Evolutionary conservation across 2,888 invertebrate species (phyloP).

Genomic region (Danaus chrysippus): DNA sequence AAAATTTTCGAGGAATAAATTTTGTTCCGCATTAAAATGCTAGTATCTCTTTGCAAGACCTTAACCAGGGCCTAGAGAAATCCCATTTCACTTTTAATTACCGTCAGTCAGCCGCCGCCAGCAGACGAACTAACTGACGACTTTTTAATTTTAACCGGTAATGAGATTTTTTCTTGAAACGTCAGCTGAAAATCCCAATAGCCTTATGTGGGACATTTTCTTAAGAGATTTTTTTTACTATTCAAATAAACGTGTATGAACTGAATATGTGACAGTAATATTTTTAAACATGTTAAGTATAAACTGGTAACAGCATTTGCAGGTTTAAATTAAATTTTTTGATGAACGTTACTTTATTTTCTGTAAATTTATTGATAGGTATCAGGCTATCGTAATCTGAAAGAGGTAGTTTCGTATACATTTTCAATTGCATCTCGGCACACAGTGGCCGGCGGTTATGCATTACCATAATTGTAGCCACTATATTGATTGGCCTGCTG

Average conservation of each 20-base stretch:
- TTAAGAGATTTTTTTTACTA: conserved; percentile 12
- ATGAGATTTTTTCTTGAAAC: conserved; percentile 55
- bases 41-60: conserved; percentile 8
- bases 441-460: conserved; percentile 56
- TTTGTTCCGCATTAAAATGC: background rate
- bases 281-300: too few species aligned
- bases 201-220: conserved; percentile 19
- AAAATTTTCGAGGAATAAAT: background rate
- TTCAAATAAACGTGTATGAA: too few species aligned
- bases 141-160: conserved; percentile 60
- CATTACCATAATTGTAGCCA: conserved; percentile 76
- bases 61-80: conserved; percentile 38
- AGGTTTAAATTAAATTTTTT: background rate
- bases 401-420: conserved; percentile 60
- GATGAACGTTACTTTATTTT: conserved; percentile 8
- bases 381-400: conserved; percentile 50
- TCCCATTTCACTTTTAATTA: conserved; percentile 55
- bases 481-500: conserved; percentile 71
- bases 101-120: conserved; percentile 44
- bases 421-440: conserved; percentile 62
- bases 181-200: conserved; percentile 31
- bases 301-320: background rate
- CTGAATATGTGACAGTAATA: too few species aligned
- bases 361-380: conserved; percentile 23
- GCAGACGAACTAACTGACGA: conserved; percentile 42